Evolutionary conservation across 2,797 vertebrate genomes (phyloP).

Genomic region (Helicolenus hilgendorfi): DNA sequence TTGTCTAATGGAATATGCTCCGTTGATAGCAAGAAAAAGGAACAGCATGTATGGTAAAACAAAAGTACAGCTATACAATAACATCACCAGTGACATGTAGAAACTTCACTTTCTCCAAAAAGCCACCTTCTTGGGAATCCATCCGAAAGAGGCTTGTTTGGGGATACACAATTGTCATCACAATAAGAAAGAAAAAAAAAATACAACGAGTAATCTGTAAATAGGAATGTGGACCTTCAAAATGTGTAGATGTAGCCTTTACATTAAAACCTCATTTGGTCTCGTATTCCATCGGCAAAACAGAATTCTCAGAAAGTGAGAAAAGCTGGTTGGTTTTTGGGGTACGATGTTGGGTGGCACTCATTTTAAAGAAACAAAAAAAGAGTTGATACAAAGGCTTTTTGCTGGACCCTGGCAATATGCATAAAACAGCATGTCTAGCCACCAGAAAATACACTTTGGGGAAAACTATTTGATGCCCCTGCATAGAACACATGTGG

Average conservation of each 20-base stretch:
- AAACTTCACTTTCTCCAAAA: slow-evolving; percentile 75
- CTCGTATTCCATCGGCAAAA: slow-evolving; percentile 22
- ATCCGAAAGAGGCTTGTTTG: slow-evolving; percentile 50
- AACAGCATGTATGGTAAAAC: slow-evolving; percentile 67
- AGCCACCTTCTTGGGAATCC: slow-evolving; percentile 34
- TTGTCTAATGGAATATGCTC: slow-evolving; percentile 92
- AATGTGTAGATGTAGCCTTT: slow-evolving; percentile 23
- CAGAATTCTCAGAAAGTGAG: slow-evolving; percentile 6
- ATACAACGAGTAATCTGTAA: slow-evolving; percentile 45
- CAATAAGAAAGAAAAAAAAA: slow-evolving; percentile 52
- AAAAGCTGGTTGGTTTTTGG: slow-evolving; percentile 17
- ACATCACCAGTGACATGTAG: slow-evolving; percentile 81
- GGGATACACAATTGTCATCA: slow-evolving; percentile 79
- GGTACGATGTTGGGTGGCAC: slow-evolving; percentile 46
- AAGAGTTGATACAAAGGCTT: slow-evolving; percentile 29
- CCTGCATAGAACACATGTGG: slow-evolving; percentile 63
- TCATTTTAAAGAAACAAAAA: slow-evolving; percentile 14
- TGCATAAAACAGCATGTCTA: slow-evolving; percentile 31
- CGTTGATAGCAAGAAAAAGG: slow-evolving; percentile 82
- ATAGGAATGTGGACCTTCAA: slow-evolving; percentile 51
- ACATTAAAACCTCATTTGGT: slow-evolving; percentile 28
- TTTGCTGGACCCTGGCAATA: slow-evolving; percentile 45
- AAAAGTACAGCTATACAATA: slow-evolving; percentile 84
- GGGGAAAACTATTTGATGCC: slow-evolving; percentile 18
- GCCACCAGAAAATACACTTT: slow-evolving; percentile 17